A percentile compares a stretch with the other conserved stretches of the same genome.
Conservation (phyloP, 2,113 vertebrate genomes). For the Sitta europaea region DNA sequence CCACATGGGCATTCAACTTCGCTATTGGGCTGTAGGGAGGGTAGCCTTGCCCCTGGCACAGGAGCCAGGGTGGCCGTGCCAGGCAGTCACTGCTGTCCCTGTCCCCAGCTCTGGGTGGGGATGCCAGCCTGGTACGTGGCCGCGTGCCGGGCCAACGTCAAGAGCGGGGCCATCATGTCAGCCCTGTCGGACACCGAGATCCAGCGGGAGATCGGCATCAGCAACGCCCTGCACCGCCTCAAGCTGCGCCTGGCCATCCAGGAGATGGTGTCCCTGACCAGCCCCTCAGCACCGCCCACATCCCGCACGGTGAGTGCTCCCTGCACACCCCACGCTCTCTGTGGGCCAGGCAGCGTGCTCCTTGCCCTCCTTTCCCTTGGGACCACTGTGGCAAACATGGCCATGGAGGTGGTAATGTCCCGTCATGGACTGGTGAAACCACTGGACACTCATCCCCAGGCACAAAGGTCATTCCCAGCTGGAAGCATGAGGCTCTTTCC, state of each 20-base stretch:
- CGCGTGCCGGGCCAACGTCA: slow-evolving; percentile 94
- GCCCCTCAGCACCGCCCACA: slow-evolving; percentile 91
- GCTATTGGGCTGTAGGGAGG: background rate
- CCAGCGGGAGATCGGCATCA: slow-evolving; percentile 96
- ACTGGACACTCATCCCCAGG: background rate
- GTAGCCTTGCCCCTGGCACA: background rate
- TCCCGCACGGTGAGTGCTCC: slow-evolving; percentile 80
- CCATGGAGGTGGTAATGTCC: rapidly evolving
- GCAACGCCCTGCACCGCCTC: slow-evolving; percentile 92
- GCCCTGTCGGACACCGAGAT: slow-evolving; percentile 96
- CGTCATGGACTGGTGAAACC: background rate
- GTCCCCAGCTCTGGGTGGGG: slow-evolving; percentile 92
- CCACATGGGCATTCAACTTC: rapidly evolving
- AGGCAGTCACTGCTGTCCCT: background rate
- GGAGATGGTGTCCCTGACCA: slow-evolving; percentile 97
- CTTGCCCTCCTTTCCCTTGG: background rate
- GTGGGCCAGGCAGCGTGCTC: rapidly evolving
- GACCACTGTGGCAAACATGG: rapidly evolving
- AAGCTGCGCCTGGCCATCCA: slow-evolving; percentile 95
- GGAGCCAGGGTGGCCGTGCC: background rate
- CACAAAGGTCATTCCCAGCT: background rate
- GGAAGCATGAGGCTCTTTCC: background rate
- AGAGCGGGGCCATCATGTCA: slow-evolving; percentile 97
- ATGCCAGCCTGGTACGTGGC: slow-evolving; percentile 99
- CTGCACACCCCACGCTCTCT: rapidly evolving